Evolutionary conservation across 2,888 invertebrate species (phyloP), one percentile per base, ranked within the genome.

Genomic region (Entomobrya proxima): DNA sequence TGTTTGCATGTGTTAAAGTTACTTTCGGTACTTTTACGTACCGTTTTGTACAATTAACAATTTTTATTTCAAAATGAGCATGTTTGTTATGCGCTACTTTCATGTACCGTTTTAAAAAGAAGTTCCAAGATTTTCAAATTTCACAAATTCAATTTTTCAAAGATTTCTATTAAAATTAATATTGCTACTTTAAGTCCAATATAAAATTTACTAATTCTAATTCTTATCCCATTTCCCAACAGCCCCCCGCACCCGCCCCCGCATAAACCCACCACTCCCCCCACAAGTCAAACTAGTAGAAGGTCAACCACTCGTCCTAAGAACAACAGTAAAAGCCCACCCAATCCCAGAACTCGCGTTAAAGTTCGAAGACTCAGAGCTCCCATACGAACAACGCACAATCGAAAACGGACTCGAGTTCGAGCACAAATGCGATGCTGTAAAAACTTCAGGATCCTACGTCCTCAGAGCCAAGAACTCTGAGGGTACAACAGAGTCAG

Each of bases 281-380:
- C 15, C 69, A 11, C 81, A 81, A 40, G 35, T 79, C 55, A 85
- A 75, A 47, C 95, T 95, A 0, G 96, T 97, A 91, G 98, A 98
- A 92, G 98, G 97, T 1, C 94, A 95, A 91, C 94, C 95, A 0
- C 92, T 97, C 44, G 90, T 92, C 0, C 92, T 97, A 44, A 94
- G 94, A 18, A 96, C 95, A 74, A 95, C 95, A 21, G 95, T 96
- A 91, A 93, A 94, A 44, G 96, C 96, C 40, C 97, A 97, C 93
- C 97, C 97, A 0, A 93, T 96, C 85, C 97, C 97, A 0, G 95
- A 95, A 67, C 95, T 96, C 11, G 92, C 93, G 78, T 97, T 97
- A 96, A 95, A 58, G 40, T 61, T 77, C 18, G 77, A 77, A 0
- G 77, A 77, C 77, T 40, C 61, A 1, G 5, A 35, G 1, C n/a